Base-by-base conservation (phyloP, 2,888 invertebrate genomes). In the Brenthis hecate region DNA sequence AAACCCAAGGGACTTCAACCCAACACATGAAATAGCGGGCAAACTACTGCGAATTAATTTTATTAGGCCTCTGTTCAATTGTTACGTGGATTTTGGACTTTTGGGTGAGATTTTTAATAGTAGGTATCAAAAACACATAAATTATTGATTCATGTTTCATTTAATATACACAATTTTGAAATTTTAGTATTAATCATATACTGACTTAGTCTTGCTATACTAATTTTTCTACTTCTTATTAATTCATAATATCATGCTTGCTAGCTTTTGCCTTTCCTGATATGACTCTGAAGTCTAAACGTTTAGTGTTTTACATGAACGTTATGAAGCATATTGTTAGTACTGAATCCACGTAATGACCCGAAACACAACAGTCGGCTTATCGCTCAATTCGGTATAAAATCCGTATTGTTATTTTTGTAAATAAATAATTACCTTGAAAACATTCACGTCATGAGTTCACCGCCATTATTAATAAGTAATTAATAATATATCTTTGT, bases 1-100 rank as follows among this genome's bases (percentile, higher is more conserved):
- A 96, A 97, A 84, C 98, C 98, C 53, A 96, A 95, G 88, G 95
- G 95, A 69, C 91, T 94, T 75, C 88, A 87, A 76, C 88, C 92
- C 63, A 91, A 87, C 81, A 91, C 93, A 88, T 93, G 91, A 92
- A 79, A 74, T 64, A 56, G 60, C 68, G 54, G 65, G 36, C 55
- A 53, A 57, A 56, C 48, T 47, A 19, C 28, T 65, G 55, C 65
- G 61, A 74, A 71, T 54, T 65, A 74, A 72, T 73, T 72, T 79
- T 81, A 80, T 73, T 78, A 80, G 83, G 85, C 85, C 86, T 86
- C 84, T 86, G 88, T 88, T 89, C 84, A 81, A 81, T 85, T 85
- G 83, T 86, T 87, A 86, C 81, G 81, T 88, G 88, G 87, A 89
- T 89, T 89, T 85, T 72, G 80, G 53, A 67, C 66, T 62, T 65